Evolutionary conservation across 2,888 invertebrate species (phyloP).

Genomic region (Acanthosepion esculentum): DNA sequence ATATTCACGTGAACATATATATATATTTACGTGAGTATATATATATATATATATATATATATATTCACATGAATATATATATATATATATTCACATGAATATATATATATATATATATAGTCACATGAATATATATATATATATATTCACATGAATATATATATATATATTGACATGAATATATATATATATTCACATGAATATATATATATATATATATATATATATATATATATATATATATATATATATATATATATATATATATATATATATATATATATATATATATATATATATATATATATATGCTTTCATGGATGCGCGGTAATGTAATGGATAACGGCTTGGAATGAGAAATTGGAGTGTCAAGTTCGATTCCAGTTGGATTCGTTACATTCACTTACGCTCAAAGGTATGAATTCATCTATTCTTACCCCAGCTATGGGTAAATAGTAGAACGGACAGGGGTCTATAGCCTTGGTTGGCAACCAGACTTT

Average conservation of each 20-base stretch:
- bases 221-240: background rate
- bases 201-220: slow-evolving; percentile 25
- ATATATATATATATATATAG: background rate
- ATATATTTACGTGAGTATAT: background rate
- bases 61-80: background rate
- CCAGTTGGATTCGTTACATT: too few relatives aligned
- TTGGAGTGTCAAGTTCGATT: too few relatives aligned
- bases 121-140: background rate
- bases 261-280: slow-evolving; percentile 25
- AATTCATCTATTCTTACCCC: too few relatives aligned
- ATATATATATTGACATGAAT: background rate
- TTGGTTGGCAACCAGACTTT: too few relatives aligned
- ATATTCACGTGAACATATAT: background rate
- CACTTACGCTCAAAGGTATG: too few relatives aligned
- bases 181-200: background rate
- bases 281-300: slow-evolving; percentile 25
- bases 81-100: background rate
- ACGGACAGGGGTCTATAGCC: too few relatives aligned
- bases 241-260: background rate
- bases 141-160: background rate
- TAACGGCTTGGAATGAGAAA: too few relatives aligned
- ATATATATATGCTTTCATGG: background rate
- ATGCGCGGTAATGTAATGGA: too few relatives aligned
- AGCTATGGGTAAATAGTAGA: too few relatives aligned
- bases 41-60: background rate